Evolutionary conservation across 2,888 invertebrate species (phyloP), one percentile per base, ranked within the genome.

Genomic region (Plebejus argus): DNA sequence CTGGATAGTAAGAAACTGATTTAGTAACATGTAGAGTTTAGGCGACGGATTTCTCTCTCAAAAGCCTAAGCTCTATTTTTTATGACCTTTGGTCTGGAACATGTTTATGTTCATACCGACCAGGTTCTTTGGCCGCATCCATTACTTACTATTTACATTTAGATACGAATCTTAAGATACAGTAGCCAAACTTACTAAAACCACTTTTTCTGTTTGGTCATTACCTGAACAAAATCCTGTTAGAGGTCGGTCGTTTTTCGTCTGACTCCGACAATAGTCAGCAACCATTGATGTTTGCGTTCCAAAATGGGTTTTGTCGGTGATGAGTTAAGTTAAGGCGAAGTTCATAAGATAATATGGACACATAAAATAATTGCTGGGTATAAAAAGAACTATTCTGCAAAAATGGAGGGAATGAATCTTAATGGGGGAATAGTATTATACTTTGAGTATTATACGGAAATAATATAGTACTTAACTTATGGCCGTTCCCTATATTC

Each of bases 211-310:
- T 20, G 49, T 15, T 74, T 18, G 28, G 49, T 28, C 74, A 72
- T 82, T 82, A 82, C 82, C 82, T 83, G 85, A 81, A 78, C 78
- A 82, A 80, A 85, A 91, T 90, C 90, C 88, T 83, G 88, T 91
- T 89, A 90, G 81, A 83, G 83, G 84, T 81, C 81, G 81, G 79
- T 77, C 77, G 80, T 83, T 85, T 84, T 85, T 85, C 83, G 80
- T 85, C 83, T 84, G 83, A 85, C 86, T 86, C 86, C 83, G 85
- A 89, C 89, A 89, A 90, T 88, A 83, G 87, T 82, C 83, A 82
- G 84, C 83, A 89, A 89, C 89, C 86, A 88, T 76, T 77, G 77
- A 78, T 90, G 89, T 91, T 91, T 90, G 88, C 86, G 75, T 83
- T 85, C 82, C 83, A 80, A 85, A 89, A 87, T 89, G 90, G 87